Conservation (phyloP, 2,113 vertebrate genomes). For the Sapajus apella region DNA sequence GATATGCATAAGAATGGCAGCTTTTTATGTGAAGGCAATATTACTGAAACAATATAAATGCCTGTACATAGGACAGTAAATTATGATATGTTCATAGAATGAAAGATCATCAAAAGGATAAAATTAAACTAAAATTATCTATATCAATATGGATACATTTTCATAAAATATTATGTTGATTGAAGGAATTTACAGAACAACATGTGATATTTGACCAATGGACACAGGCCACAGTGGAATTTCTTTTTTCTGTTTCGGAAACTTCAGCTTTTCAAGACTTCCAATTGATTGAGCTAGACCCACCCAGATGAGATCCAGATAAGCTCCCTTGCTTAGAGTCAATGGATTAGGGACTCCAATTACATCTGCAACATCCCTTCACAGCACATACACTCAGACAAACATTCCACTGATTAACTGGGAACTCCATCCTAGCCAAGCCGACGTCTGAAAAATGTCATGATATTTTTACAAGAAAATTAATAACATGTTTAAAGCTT, state of each 20-base stretch:
- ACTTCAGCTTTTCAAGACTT: background rate
- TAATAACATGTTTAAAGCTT: background rate
- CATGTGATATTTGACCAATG: background rate
- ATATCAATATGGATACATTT: background rate
- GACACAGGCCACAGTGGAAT: background rate
- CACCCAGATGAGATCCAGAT: background rate
- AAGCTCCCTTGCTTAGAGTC: background rate
- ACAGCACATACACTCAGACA: background rate
- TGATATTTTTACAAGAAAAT: background rate
- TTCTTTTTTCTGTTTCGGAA: background rate
- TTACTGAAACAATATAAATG: background rate
- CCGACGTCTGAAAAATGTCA: background rate
- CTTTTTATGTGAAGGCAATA: background rate
- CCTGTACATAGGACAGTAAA: background rate
- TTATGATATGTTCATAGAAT: background rate
- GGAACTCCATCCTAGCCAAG: background rate
- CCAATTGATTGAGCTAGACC: background rate
- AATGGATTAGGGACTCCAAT: background rate
- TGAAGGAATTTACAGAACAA: background rate
- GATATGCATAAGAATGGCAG: background rate
- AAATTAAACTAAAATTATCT: background rate
- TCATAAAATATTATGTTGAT: background rate
- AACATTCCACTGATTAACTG: background rate
- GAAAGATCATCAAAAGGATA: background rate
- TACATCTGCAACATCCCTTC: background rate